A percentile compares a stretch with the other conserved stretches of the same genome.
These are phyloP conservation scores for Thymelicus lineola DNA, from an alignment of 2,888 invertebrate genomes.

Conservation along the genomic window DNA sequence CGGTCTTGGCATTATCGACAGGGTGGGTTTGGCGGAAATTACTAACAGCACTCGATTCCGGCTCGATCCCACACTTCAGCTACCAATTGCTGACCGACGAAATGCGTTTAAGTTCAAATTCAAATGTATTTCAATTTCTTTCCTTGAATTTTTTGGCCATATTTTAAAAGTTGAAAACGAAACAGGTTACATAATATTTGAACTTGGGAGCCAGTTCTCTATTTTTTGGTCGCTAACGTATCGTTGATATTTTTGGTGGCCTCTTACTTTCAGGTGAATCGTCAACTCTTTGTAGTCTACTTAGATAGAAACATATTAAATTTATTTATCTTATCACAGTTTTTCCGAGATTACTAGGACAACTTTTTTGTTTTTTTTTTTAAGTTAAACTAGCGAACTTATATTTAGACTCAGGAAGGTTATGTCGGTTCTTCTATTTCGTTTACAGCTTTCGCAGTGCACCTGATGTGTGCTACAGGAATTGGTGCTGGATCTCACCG, in stretches of 20 bases:
- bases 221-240: no score
- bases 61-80: conserved; percentile 44
- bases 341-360: neutral
- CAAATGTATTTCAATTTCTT: neutral
- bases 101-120: conserved; percentile 11
- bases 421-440: neutral
- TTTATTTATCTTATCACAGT: no score
- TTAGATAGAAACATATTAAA: no score
- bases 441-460: conserved; percentile 86
- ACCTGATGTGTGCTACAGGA: conserved; percentile 91
- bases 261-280: no score
- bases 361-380: no score
- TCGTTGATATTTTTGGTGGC: no score
- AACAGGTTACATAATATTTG: no score
- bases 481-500: conserved; percentile 98
- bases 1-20: conserved; percentile 22
- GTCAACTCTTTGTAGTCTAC: no score
- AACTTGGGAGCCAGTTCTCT: no score
- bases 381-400: neutral
- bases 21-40: conserved; percentile 24
- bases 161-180: no score
- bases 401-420: no score
- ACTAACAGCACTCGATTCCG: conserved; percentile 50
- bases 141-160: no score
- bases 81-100: conserved; percentile 28